These are phyloP conservation scores for Lepidochrysops patricia DNA, from an alignment of 2,888 invertebrate species.

Conservation along the genomic window DNA sequence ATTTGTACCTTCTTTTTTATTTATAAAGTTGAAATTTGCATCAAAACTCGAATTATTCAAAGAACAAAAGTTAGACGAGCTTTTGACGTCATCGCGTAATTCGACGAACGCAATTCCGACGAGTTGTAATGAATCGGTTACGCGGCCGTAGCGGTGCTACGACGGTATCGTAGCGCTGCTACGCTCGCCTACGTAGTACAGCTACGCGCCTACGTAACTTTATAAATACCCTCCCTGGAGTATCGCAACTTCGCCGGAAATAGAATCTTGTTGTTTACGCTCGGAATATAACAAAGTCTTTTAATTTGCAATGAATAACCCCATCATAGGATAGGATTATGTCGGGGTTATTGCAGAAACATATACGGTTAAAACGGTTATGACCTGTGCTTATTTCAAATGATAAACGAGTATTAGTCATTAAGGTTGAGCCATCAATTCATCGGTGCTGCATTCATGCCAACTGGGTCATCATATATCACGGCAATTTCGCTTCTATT, in stretches of 20 bases:
- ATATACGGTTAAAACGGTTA: neutral
- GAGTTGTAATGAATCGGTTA: neutral
- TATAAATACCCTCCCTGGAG: neutral
- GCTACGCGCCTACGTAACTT: neutral
- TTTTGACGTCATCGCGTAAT: neutral
- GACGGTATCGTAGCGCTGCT: neutral
- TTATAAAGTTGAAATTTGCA: neutral
- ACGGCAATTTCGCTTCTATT: constrained; percentile 14
- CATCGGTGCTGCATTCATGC: constrained; percentile 19
- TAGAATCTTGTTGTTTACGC: neutral
- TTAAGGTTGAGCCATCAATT: constrained; percentile 17
- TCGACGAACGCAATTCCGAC: neutral
- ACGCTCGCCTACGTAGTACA: neutral
- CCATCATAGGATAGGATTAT: neutral
- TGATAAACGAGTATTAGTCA: constrained; percentile 17
- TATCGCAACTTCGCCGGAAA: neutral
- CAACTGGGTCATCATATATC: constrained; percentile 22
- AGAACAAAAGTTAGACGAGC: neutral
- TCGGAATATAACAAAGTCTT: neutral
- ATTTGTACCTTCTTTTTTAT: neutral
- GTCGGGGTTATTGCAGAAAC: neutral
- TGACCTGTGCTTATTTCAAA: neutral
- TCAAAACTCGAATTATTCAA: neutral
- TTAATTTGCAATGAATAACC: too few relatives aligned
- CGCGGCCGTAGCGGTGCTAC: neutral